Evolutionary conservation across 2,888 invertebrate genomes (phyloP).

Genomic region (Drepana falcataria): DNA sequence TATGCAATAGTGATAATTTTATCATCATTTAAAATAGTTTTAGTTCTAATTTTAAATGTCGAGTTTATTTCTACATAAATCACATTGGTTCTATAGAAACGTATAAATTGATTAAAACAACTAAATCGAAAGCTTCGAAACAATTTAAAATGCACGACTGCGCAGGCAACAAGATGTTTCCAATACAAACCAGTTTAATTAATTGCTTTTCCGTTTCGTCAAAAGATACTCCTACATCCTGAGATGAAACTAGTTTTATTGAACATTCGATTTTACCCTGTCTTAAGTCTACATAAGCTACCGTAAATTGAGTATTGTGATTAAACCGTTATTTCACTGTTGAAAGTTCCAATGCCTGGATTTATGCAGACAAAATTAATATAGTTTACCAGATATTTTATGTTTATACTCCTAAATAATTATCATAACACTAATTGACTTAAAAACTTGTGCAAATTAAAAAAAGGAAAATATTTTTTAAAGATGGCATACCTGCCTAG

Average conservation of each 20-base stretch:
- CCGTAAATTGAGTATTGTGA: conserved; percentile 30
- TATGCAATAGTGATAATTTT: too few relatives aligned
- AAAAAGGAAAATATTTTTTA: too few relatives aligned
- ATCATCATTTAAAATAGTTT: too few relatives aligned
- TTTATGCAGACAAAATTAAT: conserved; percentile 18
- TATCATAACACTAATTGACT: neutral
- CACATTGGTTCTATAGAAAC: too few relatives aligned
- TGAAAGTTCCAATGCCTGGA: conserved; percentile 4
- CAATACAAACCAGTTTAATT: conserved; percentile 45
- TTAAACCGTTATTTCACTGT: conserved; percentile 18
- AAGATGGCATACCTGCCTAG: too few relatives aligned
- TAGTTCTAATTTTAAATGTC: too few relatives aligned
- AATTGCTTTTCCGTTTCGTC: conserved; percentile 38
- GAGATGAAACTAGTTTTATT: conserved; percentile 28
- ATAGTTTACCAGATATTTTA: conserved; percentile 7
- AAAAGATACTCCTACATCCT: conserved; percentile 26
- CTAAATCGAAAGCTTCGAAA: conserved; percentile 6
- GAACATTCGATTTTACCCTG: conserved; percentile 21
- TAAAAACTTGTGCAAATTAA: too few relatives aligned
- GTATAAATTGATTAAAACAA: too few relatives aligned
- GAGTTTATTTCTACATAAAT: too few relatives aligned
- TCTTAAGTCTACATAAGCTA: conserved; percentile 15
- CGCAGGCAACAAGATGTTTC: conserved; percentile 24
- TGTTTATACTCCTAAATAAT: conserved; percentile 1
- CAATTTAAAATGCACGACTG: conserved; percentile 26